Evolutionary conservation across 2,888 invertebrate species (phyloP).

Genomic region (Deilephila porcellus): DNA sequence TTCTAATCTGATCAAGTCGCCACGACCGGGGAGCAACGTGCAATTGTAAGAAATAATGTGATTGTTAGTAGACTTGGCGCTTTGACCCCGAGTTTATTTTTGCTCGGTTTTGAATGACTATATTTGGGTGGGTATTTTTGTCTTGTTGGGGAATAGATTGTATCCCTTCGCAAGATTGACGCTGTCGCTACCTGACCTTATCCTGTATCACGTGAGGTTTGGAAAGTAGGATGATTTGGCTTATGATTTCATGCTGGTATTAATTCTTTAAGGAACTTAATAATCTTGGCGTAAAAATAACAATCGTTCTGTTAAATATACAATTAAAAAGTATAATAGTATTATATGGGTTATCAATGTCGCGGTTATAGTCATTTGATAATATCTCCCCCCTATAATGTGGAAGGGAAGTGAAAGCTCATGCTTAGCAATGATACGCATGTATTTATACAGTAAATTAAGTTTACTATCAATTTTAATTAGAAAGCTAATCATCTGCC

Average conservation of each 20-base stretch:
- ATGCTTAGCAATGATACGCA: too few species aligned
- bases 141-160: constrained; percentile 4
- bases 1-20: constrained; percentile 80
- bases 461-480: not conserved
- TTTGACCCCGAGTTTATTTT: constrained; percentile 23
- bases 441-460: not conserved
- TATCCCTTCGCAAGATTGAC: not conserved
- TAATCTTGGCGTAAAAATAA: too few species aligned
- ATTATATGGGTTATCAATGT: not conserved
- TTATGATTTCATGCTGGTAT: not conserved
- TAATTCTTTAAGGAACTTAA: too few species aligned
- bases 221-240: not conserved
- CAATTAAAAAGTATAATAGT: too few species aligned
- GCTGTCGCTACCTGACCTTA: not conserved
- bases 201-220: not conserved
- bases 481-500: constrained; percentile 16
- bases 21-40: constrained; percentile 67
- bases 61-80: constrained; percentile 23
- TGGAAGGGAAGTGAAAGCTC: not conserved
- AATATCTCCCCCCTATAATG: not conserved
- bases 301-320: too few species aligned
- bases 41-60: constrained; percentile 46
- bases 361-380: not conserved
- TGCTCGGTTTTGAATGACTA: constrained; percentile 14
- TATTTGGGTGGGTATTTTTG: not conserved